Base-by-base conservation (phyloP, 2,113 vertebrate genomes). In the Mastomys natalensis region DNA sequence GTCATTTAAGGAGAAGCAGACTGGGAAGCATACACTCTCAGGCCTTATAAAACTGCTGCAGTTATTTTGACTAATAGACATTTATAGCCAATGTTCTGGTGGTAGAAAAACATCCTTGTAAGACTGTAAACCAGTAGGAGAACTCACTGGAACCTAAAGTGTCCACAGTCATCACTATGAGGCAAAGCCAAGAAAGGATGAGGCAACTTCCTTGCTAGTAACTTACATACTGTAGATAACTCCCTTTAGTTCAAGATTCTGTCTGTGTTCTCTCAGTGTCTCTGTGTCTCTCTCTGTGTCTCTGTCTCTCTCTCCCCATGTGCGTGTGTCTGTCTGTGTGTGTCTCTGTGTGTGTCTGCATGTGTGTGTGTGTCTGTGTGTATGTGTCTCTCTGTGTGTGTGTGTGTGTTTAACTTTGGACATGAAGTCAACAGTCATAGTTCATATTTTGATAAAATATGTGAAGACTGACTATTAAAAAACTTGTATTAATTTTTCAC, bases 1-100 rank as follows among this genome's bases (percentile, higher is more conserved):
- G 98, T 98, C 98, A 98, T 98, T 98, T 98, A 98, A 99, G 97
- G 90, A 98, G 98, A 90, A 98, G 93, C 97, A 98, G 97, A 95
- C 98, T 98, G 98, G 98, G 98, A 98, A 98, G 97, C 95, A 88
- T 91, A 87, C 94, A 97, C 98, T 98, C 97, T 0, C 73, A 98
- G 96, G 98, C 93, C 98, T 98, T 98, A 98, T 98, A 98, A 98
- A 98, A 98, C 98, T 98, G 98, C 98, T 92, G 82, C 81, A 91
- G 95, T 97, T 98, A 94, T 98, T 98, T 97, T 98, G 98, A 98
- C 95, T 98, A 98, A 98, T 97, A 97, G 97, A 91, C 94, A 90
- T 97, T 97, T 97, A 98, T 96, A 95, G 97, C 97, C 95, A 98
- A 97, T 97, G 90, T 90, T 95, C 91, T 80, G 89, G 93, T 97